A percentile compares a stretch with the other conserved stretches of the same genome.
phyloP scores from a whole-genome alignment of 2,113 vertebrate species.

The Syngnathus floridae region DNA sequence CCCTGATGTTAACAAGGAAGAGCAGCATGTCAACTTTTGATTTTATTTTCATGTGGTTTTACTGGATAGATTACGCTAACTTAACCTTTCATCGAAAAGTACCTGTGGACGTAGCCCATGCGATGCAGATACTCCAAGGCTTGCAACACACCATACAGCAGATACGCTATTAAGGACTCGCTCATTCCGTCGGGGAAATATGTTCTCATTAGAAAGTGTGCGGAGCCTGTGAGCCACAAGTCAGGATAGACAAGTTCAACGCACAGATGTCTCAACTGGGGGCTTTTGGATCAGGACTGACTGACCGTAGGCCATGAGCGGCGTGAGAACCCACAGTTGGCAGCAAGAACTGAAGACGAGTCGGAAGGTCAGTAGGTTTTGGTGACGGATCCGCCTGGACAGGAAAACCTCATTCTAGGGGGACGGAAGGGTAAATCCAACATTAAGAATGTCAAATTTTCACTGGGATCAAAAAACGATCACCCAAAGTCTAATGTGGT shows the following conservation, averaged over 20 bases:
- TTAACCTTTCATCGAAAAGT: constrained; percentile 9
- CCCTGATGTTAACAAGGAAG: constrained; percentile 63
- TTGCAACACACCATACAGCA: constrained; percentile 85
- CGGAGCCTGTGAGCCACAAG: constrained; percentile 77
- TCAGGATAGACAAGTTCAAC: constrained; percentile 1
- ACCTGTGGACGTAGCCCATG: constrained; percentile 96
- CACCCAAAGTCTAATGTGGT: background rate
- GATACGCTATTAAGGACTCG: constrained; percentile 87
- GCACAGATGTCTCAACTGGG: background rate
- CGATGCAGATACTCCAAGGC: constrained; percentile 90
- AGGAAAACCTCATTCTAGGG: constrained; percentile 85
- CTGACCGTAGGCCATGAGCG: constrained; percentile 95
- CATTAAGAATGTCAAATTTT: background rate
- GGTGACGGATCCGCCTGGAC: constrained; percentile 84
- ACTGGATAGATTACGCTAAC: background rate
- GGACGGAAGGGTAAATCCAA: background rate
- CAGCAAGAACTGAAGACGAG: constrained; percentile 88
- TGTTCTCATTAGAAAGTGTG: constrained; percentile 81
- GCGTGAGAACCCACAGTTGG: constrained; percentile 92
- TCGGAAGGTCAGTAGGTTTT: constrained; percentile 86
- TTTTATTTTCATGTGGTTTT: background rate
- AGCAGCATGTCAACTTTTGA: background rate
- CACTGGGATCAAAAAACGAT: background rate
- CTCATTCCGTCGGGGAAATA: constrained; percentile 96
- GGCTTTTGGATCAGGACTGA: background rate